phyloP scores from a whole-genome alignment of 2,113 vertebrate species.

The Ctenomys sociabilis region DNA sequence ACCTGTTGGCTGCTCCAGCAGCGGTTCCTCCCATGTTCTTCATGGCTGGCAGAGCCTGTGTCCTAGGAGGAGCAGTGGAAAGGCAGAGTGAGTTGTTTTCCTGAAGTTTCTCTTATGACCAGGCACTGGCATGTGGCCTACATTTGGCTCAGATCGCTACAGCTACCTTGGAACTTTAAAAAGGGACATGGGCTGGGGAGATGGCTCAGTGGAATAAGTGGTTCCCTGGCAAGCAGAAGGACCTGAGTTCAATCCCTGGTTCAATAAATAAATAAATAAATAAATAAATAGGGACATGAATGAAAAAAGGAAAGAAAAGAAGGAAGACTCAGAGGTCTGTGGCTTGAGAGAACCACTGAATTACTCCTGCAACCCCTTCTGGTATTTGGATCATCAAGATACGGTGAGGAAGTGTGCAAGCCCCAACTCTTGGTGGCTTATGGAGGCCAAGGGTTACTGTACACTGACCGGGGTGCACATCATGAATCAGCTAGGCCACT shows the following conservation, averaged over 20 bases:
- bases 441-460: background rate
- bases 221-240: too few relatives aligned
- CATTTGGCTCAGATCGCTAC: background rate
- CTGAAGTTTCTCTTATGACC: background rate
- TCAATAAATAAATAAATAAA: too few relatives aligned
- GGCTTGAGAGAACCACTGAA: background rate
- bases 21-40: background rate
- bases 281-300: too few relatives aligned
- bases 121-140: rapidly evolving
- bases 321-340: background rate
- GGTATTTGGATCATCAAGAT: background rate
- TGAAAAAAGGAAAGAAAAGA: background rate
- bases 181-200: too few relatives aligned
- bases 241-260: too few relatives aligned
- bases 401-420: background rate
- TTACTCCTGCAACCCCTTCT: background rate
- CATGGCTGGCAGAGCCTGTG: background rate
- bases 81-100: background rate
- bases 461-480: rapidly evolving
- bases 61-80: background rate
- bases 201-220: too few relatives aligned
- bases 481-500: background rate
- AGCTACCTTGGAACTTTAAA: background rate
- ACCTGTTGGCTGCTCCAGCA: background rate
- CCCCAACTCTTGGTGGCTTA: background rate